These are phyloP conservation scores for Aphidius colemani DNA, from an alignment of 2,888 invertebrate genomes.

Conservation along the genomic window DNA sequence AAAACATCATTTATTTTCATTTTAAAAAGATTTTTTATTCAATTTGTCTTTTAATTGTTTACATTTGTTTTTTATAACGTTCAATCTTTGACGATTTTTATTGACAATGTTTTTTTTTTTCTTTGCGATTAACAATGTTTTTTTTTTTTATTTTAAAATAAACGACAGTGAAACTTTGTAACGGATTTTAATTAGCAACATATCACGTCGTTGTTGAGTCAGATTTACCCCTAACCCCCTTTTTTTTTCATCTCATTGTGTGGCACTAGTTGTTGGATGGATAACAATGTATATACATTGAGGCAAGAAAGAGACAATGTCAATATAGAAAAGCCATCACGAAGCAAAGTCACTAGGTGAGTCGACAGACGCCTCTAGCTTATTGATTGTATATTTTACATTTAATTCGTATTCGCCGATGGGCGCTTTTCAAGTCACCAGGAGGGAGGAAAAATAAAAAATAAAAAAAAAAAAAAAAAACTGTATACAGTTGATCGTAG, in stretches of 20 bases:
- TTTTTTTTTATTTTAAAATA: conserved; percentile 13
- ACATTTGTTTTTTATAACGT: conserved; percentile 47
- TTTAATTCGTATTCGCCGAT: conserved; percentile 51
- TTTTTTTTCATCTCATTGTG: background rate
- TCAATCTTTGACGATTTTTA: conserved; percentile 22
- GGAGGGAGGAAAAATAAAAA: conserved; percentile 29
- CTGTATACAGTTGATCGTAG: conserved; percentile 37
- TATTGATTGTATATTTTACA: conserved; percentile 61
- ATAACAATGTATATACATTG: conserved; percentile 4
- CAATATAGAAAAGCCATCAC: conserved; percentile 11
- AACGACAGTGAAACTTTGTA: conserved; percentile 30
- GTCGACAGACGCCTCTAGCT: conserved; percentile 39
- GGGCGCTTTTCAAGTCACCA: conserved; percentile 26
- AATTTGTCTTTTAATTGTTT: conserved; percentile 46
- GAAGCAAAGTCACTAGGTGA: conserved; percentile 20
- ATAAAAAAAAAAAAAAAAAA: conserved; percentile 29
- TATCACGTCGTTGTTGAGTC: conserved; percentile 40
- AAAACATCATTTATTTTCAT: too few species aligned
- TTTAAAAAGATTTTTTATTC: too few species aligned
- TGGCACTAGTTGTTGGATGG: background rate
- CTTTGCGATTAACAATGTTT: background rate
- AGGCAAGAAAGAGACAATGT: conserved; percentile 13
- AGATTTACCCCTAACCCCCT: conserved; percentile 29
- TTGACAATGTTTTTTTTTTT: conserved; percentile 14
- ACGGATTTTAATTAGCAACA: conserved; percentile 45